phyloP scores from a whole-genome alignment of 2,113 vertebrate species.

The Perognathus longimembris region DNA sequence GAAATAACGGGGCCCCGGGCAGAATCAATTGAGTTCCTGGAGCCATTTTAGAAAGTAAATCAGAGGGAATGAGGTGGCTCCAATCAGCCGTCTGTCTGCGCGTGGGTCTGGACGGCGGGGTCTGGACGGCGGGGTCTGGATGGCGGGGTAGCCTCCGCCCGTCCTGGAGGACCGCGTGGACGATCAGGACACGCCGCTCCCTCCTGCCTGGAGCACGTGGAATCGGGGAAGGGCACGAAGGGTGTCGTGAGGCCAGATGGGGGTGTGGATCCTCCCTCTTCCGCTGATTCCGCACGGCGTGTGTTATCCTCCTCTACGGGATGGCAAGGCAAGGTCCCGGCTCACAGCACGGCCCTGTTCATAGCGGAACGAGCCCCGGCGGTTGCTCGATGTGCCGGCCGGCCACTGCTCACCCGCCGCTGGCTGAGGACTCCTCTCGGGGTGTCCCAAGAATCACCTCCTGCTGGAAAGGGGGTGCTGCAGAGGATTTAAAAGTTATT shows the following conservation, averaged over 20 bases:
- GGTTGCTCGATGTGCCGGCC: rapidly evolving
- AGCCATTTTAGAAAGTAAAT: slow-evolving; percentile 39
- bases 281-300: background rate
- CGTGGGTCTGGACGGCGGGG: background rate
- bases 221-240: rapidly evolving
- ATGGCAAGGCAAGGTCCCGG: background rate
- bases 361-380: background rate
- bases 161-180: background rate
- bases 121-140: background rate
- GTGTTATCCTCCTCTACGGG: background rate
- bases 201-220: background rate
- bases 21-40: background rate
- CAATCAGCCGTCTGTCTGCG: background rate
- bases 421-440: rapidly evolving
- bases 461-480: background rate
- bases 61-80: background rate
- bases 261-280: background rate
- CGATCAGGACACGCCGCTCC: background rate
- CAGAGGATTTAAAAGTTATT: background rate
- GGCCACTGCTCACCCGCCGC: too few relatives aligned
- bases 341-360: rapidly evolving
- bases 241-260: background rate
- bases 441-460: background rate
- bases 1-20: background rate
- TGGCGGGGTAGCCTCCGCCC: rapidly evolving